Base-by-base conservation (phyloP, 2,113 vertebrate species). In the Galemys pyrenaicus region DNA sequence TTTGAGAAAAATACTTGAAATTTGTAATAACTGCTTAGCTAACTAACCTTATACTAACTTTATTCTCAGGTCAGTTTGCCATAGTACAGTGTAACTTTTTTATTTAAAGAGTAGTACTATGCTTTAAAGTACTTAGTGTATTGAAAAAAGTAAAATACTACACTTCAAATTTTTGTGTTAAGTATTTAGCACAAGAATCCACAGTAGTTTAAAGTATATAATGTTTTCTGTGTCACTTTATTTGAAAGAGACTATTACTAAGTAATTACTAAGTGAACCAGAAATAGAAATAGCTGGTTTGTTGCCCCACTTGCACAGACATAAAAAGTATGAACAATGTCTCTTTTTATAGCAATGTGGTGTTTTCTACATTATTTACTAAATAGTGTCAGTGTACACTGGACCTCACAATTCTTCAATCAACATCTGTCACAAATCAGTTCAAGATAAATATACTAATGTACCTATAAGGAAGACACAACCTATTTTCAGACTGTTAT, bases 251-350 rank as follows among this genome's bases (percentile, higher is more conserved):
- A 78, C 28, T 8, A 77, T 44, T n/a, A 44, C 58, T 49, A 79
- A 94, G 13, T 93, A 12, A 89, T 26, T 56, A 32, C 84, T 94
- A n/a, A n/a, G n/a, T 88, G 77, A 82, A 79, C 67, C 68, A 96
- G 86, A 96, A 96, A 95, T 51, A 96, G 86, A 96, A 96, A 95
- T 51, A 79, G 70, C 89, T 92, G 87, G 58, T 90, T 96, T 94
- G 51, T 71, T 96, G 80, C 60, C 83, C 84, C 65, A 74, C 26
- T 94, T 75, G 62, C 73, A 94, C 46, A 89, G 30, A 88, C 68
- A 96, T 93, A 94, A 88, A 91, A 56, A 80, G 22, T 71, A 90
- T 51, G 94, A 93, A 97, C 92, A 95, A 95, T 93, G 77, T 96
- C 96, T 91, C 96, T 88, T 89, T 96, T 93, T 93, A 95, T 68